Conservation (phyloP, 2,888 invertebrate species). For the Aporophyla lueneburgensis region DNA sequence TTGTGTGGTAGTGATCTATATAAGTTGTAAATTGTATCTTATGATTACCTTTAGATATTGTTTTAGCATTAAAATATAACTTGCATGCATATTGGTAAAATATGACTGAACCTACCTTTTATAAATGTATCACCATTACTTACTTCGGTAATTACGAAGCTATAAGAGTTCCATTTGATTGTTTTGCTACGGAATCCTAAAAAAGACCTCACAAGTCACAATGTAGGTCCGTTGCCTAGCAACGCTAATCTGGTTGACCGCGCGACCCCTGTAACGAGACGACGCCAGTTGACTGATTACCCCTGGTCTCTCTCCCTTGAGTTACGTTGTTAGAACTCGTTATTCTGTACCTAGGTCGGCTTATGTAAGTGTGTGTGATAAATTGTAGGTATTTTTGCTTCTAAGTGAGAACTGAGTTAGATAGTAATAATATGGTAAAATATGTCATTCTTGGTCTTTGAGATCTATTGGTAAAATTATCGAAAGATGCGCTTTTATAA, state of each 20-base stretch:
- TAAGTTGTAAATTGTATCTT: no score
- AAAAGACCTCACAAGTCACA: constrained; percentile 41
- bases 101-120: no score
- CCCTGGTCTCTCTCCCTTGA: constrained; percentile 55
- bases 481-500: no score
- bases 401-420: no score
- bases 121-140: no score
- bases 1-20: no score
- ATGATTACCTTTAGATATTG: no score
- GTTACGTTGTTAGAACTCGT: constrained; percentile 63
- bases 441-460: no score
- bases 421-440: no score
- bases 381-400: constrained; percentile 16
- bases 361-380: constrained; percentile 25
- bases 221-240: constrained; percentile 58
- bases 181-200: background rate
- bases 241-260: constrained; percentile 72
- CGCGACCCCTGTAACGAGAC: constrained; percentile 68
- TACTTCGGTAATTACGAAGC: background rate
- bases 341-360: constrained; percentile 36
- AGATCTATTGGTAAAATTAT: no score
- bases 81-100: no score
- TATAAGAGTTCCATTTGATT: background rate
- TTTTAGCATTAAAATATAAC: no score
- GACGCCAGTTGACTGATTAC: constrained; percentile 73